Evolutionary conservation across 2,797 vertebrate genomes (phyloP).

Genomic region (Erethizon dorsatum): DNA sequence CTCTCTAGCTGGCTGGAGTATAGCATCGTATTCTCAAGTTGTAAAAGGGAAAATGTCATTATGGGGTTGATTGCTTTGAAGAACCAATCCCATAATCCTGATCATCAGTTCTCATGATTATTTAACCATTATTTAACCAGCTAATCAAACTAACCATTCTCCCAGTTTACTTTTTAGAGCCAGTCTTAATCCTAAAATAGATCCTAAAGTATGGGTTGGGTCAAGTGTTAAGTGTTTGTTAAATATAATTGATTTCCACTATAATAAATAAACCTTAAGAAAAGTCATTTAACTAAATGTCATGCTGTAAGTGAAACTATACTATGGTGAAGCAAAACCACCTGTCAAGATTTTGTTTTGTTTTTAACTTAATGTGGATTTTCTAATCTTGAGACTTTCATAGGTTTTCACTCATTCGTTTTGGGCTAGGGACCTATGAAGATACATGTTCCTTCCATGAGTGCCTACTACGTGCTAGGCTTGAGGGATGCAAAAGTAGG

Average conservation of each 20-base stretch:
- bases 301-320: background rate
- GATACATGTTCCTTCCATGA: conserved; percentile 12
- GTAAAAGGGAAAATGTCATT: background rate
- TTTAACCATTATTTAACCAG: conserved; percentile 64
- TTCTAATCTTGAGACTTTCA: conserved; percentile 11
- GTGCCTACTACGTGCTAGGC: background rate
- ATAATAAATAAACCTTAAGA: conserved; percentile 61
- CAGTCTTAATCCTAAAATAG: conserved; percentile 52
- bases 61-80: background rate
- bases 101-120: conserved; percentile 46
- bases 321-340: conserved; percentile 11
- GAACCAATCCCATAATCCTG: background rate
- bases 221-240: conserved; percentile 60
- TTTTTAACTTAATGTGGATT: background rate
- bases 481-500: conserved; percentile 12
- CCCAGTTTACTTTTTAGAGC: conserved; percentile 56
- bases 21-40: conserved; percentile 28
- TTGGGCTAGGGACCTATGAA: background rate
- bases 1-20: conserved; percentile 55
- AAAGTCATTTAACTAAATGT: conserved; percentile 59
- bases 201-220: conserved; percentile 30
- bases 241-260: conserved; percentile 58
- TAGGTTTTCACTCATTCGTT: conserved; percentile 38
- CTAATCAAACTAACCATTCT: background rate
- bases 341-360: background rate